Evolutionary conservation across 2,797 vertebrate species (phyloP), one percentile per base, ranked within the genome.

Genomic region (Ptychobarbus kaznakovi): DNA sequence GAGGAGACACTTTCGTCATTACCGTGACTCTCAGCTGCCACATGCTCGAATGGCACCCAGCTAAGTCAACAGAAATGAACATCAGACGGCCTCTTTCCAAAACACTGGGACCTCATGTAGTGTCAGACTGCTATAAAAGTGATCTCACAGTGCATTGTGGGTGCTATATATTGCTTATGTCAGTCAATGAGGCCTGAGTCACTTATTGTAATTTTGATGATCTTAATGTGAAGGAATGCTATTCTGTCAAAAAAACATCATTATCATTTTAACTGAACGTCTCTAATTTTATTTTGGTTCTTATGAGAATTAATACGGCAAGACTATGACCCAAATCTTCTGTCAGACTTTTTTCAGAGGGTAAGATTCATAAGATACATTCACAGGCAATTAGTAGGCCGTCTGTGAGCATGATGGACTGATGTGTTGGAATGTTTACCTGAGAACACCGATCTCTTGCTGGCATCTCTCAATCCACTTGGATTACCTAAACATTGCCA

Each of bases 361-460:
- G 18, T 38, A 76, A 56, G 49, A 56, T 15, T 58, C 6, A 56
- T 75, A 22, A 53, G 10, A 75, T 22, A 35, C 3, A 35, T 53
- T 76, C 20, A n/a, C 32, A 56, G 74, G 20, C 20, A 56, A 76
- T 76, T 56, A 76, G 20, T 51, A 56, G 49, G 20, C 49, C 1
- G 6, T 76, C 32, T 76, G 74, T 56, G 32, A 76, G 38, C 35
- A 28, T 28, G 35, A 25, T 42, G 53, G 40, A 46, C 56, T 65
- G 6, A 66, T 25, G 56, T 80, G 61, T 80, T 49, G 42, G 63
- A 80, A 68, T 87, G 61, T 78, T 82, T 87, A 96, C 96, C 96
- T 95, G 96, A 96, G 94, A 96, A 95, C 90, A 95, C 92, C 1
- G 95, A 95, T 91, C 95, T 94, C 87, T 94, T 95, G 86, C 85